Evolutionary conservation across 2,888 invertebrate species (phyloP).

Genomic region (Cartodere bifasciata): DNA sequence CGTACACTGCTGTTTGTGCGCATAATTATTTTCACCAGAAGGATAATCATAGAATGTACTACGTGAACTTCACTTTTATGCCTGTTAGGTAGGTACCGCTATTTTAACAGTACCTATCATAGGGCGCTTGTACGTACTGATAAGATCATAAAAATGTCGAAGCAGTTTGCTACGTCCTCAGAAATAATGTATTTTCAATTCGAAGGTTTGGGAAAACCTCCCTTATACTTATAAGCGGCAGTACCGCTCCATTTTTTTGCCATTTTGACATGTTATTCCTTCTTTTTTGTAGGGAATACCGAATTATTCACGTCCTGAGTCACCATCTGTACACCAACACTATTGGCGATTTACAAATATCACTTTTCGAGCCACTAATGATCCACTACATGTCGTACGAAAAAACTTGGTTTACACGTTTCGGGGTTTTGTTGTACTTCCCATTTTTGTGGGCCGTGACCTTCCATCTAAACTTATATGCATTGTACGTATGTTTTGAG

Average conservation of each 20-base stretch:
- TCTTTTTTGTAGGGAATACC: conserved; percentile 49
- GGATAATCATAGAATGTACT: conserved; percentile 67
- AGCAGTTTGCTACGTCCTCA: no score
- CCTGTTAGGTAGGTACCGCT: conserved; percentile 47
- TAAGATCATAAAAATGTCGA: no score
- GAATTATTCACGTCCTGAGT: conserved; percentile 62
- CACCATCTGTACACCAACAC: conserved; percentile 74
- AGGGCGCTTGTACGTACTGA: no score
- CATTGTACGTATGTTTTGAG: conserved; percentile 40
- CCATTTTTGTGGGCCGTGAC: conserved; percentile 30
- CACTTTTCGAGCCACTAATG: conserved; percentile 49
- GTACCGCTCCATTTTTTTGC: no score
- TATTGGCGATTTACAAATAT: conserved; percentile 58
- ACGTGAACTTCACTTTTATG: conserved; percentile 57
- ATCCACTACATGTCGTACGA: conserved; percentile 50
- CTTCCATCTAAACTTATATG: conserved; percentile 30
- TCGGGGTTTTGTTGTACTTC: conserved; percentile 40
- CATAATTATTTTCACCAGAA: conserved; percentile 70
- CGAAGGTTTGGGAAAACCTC: no score
- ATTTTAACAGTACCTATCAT: no score
- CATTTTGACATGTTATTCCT: no score
- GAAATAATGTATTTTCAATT: no score
- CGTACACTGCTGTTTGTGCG: conserved; percentile 46
- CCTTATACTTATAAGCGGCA: no score
- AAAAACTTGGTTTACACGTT: conserved; percentile 40